Evolutionary conservation across 2,113 vertebrate species (phyloP).

Genomic region (Charadrius vociferus): DNA sequence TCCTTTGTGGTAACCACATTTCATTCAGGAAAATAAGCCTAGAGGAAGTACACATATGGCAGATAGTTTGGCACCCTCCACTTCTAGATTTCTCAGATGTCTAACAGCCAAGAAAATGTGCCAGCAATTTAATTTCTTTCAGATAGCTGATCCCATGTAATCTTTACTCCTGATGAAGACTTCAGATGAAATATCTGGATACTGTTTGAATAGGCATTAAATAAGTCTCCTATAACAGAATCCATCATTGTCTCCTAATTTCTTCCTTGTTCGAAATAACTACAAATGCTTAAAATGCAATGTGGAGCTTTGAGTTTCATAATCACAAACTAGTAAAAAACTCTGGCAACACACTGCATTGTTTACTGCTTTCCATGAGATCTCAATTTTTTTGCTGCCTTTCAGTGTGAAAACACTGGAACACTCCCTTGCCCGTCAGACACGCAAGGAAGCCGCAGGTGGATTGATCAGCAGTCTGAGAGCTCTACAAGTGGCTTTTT

Average conservation of each 20-base stretch:
- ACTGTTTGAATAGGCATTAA: not conserved
- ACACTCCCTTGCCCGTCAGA: not conserved
- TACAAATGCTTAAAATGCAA: not conserved
- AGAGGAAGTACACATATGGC: not conserved
- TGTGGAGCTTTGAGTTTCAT: not conserved
- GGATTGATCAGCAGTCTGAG: not conserved
- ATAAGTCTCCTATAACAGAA: not conserved
- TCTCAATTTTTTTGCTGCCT: not conserved
- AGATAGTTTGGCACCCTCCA: not conserved
- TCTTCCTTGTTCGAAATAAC: not conserved
- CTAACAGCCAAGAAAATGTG: not conserved
- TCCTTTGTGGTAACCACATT: constrained; percentile 13
- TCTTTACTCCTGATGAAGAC: not conserved
- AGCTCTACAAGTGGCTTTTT: not conserved
- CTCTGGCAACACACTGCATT: not conserved
- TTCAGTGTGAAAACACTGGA: not conserved
- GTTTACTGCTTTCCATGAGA: not conserved
- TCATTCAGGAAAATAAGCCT: constrained; percentile 6
- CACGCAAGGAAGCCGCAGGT: not conserved
- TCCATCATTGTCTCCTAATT: not conserved
- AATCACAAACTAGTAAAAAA: not conserved
- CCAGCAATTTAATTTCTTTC: constrained; percentile 34
- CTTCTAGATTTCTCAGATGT: not conserved
- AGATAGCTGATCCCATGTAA: not conserved
- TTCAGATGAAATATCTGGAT: not conserved